Percentiles rank a stretch among this genome's conserved stretches.
Conservation (phyloP, 53 echinoderm and acorn worm species). For the Paelopatides confundens region DNA sequence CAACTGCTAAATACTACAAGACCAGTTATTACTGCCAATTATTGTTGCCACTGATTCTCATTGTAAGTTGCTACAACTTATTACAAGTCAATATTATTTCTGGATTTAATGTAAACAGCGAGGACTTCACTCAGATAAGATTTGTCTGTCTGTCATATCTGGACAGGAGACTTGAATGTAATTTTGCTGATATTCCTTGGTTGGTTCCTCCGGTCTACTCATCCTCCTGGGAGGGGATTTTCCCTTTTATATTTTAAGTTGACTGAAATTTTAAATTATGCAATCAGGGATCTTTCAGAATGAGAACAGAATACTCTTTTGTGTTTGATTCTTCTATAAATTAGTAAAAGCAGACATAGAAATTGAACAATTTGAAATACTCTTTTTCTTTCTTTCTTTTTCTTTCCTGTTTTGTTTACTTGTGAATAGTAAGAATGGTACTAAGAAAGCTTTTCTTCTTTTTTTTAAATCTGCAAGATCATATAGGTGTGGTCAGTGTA, state of each 20-base stretch:
- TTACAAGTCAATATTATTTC: no score
- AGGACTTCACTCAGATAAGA: no score
- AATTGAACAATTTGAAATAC: not conserved
- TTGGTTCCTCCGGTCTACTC: not conserved
- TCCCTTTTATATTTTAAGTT: constrained; percentile 17
- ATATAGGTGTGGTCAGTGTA: not conserved
- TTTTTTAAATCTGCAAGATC: constrained; percentile 16
- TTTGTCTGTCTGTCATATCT: not conserved
- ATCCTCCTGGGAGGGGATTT: not conserved
- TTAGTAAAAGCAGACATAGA: not conserved
- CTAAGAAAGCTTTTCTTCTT: not conserved
- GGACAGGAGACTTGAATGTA: constrained; percentile 20
- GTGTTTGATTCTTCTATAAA: constrained; percentile 7
- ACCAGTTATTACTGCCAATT: no score
- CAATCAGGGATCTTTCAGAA: constrained; percentile 44
- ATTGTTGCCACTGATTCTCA: no score
- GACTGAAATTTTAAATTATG: constrained; percentile 43
- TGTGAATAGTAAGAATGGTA: constrained; percentile 40
- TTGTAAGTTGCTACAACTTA: no score
- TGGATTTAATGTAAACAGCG: no score
- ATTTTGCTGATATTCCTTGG: not conserved
- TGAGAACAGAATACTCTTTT: not conserved
- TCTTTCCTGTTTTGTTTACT: not conserved
- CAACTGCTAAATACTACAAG: no score
- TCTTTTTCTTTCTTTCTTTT: not conserved